Conservation (phyloP, 1,140 invertebrate species). For the Macrostomum lignano region DNA sequence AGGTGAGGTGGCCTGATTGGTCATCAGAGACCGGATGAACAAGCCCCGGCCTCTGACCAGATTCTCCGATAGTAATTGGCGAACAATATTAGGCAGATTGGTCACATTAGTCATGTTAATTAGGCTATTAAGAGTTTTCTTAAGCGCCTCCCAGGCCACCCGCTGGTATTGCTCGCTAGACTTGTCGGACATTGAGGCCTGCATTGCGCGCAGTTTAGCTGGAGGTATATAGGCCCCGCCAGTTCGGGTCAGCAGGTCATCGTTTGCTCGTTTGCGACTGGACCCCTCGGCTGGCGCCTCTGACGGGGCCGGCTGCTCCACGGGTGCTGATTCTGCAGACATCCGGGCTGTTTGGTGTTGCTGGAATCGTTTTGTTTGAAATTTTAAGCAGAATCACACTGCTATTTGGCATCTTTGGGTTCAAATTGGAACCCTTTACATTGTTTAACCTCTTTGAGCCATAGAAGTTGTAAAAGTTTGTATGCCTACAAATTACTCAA, state of each 20-base stretch:
- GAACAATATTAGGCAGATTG: slow-evolving; percentile 68
- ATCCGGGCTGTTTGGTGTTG: too few relatives aligned
- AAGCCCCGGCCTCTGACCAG: slow-evolving; percentile 65
- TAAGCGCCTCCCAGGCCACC: slow-evolving; percentile 86
- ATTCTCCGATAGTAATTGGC: slow-evolving; percentile 71
- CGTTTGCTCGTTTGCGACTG: too few relatives aligned
- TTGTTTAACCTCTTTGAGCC: too few relatives aligned
- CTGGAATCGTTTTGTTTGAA: too few relatives aligned
- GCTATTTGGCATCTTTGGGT: too few relatives aligned
- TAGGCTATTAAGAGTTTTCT: slow-evolving; percentile 91
- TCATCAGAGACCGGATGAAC: slow-evolving; percentile 62
- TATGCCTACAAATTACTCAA: too few relatives aligned
- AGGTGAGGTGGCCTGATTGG: slow-evolving; percentile 77
- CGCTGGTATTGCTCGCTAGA: slow-evolving; percentile 60
- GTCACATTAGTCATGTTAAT: slow-evolving; percentile 91
- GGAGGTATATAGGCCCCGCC: slow-evolving; percentile 95
- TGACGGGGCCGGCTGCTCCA: too few relatives aligned
- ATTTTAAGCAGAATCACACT: too few relatives aligned
- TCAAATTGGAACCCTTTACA: too few relatives aligned
- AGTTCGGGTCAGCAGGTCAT: slow-evolving; percentile 43
- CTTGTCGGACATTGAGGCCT: slow-evolving; percentile 71
- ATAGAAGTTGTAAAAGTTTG: too few relatives aligned
- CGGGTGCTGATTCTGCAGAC: too few relatives aligned
- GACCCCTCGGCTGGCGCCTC: too few relatives aligned
- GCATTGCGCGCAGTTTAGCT: slow-evolving; percentile 68